Evolutionary conservation across 2,113 vertebrate genomes (phyloP).

Genomic region (Cyrtonyx montezumae): DNA sequence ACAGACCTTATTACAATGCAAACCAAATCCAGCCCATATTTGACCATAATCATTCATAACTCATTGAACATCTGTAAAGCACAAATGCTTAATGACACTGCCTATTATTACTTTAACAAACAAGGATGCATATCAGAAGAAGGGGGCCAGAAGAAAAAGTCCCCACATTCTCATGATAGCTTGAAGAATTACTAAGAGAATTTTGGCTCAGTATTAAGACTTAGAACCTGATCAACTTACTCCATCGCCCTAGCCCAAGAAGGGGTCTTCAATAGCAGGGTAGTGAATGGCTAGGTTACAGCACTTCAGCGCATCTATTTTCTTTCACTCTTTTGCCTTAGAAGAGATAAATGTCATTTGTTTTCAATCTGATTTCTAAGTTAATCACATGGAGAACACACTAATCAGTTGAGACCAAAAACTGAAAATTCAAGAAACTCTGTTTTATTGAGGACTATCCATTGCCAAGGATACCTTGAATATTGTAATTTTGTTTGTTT

Average conservation of each 20-base stretch:
- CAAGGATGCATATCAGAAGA: conserved; percentile 76
- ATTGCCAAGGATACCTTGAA: conserved; percentile 74
- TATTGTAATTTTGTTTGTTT: conserved; percentile 63
- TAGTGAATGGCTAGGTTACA: conserved; percentile 60
- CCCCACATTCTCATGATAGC: conserved; percentile 55
- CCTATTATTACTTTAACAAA: conserved; percentile 74
- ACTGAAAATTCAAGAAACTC: conserved; percentile 72
- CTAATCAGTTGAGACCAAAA: conserved; percentile 76
- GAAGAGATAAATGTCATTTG: conserved; percentile 68
- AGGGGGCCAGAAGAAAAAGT: conserved; percentile 67
- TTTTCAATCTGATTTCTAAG: conserved; percentile 72
- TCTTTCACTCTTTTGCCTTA: conserved; percentile 58
- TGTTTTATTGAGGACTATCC: conserved; percentile 79
- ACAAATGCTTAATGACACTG: conserved; percentile 75
- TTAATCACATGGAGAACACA: conserved; percentile 70
- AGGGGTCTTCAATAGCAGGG: conserved; percentile 63
- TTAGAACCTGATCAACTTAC: conserved; percentile 72
- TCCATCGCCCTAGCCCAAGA: conserved; percentile 59
- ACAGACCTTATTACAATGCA: conserved; percentile 65
- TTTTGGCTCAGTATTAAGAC: conserved; percentile 77
- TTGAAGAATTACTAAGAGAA: conserved; percentile 79
- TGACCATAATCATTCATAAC: conserved; percentile 67
- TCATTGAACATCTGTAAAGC: conserved; percentile 72
- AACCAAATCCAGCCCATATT: conserved; percentile 66
- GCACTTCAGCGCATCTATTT: conserved; percentile 41